phyloP scores from a whole-genome alignment of 2,888 invertebrate species.

The Muschampia plurimacula region DNA sequence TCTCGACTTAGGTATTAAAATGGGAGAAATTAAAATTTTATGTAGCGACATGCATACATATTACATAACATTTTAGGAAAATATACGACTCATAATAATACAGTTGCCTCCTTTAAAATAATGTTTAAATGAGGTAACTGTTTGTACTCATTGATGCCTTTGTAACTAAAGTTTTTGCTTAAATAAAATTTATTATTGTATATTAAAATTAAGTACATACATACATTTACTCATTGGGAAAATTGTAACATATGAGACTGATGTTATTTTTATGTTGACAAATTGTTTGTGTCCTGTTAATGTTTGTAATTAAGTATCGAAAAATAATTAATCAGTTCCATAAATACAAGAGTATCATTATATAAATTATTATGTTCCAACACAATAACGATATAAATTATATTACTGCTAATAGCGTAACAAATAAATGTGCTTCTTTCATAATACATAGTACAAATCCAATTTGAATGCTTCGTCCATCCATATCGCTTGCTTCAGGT shows the following conservation, averaged over 20 bases:
- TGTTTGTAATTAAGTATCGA: slow-evolving; percentile 44
- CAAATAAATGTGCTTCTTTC: slow-evolving; percentile 43
- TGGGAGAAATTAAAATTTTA: slow-evolving; percentile 37
- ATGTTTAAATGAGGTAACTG: slow-evolving; percentile 55
- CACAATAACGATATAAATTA: slow-evolving; percentile 17
- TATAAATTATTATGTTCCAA: slow-evolving; percentile 5
- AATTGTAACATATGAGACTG: slow-evolving; percentile 70
- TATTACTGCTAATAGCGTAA: slow-evolving; percentile 12
- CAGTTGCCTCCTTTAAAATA: slow-evolving; percentile 56
- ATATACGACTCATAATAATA: neutral
- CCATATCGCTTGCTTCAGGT: slow-evolving; percentile 69
- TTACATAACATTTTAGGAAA: neutral
- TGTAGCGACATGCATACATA: slow-evolving; percentile 23
- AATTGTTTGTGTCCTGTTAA: slow-evolving; percentile 53
- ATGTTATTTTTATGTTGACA: slow-evolving; percentile 69
- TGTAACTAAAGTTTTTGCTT: slow-evolving; percentile 51
- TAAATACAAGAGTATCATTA: slow-evolving; percentile 7
- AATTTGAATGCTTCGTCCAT: slow-evolving; percentile 61
- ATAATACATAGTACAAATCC: slow-evolving; percentile 60
- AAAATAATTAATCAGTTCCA: slow-evolving; percentile 43
- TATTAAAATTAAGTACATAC: slow-evolving; percentile 26
- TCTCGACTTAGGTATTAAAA: slow-evolving; percentile 20
- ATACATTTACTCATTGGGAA: slow-evolving; percentile 25
- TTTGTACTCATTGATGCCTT: slow-evolving; percentile 38
- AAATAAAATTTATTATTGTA: slow-evolving; percentile 22